Evolutionary conservation across 1,140 invertebrate species (phyloP).

Genomic region (Trinorchestia longiramus): DNA sequence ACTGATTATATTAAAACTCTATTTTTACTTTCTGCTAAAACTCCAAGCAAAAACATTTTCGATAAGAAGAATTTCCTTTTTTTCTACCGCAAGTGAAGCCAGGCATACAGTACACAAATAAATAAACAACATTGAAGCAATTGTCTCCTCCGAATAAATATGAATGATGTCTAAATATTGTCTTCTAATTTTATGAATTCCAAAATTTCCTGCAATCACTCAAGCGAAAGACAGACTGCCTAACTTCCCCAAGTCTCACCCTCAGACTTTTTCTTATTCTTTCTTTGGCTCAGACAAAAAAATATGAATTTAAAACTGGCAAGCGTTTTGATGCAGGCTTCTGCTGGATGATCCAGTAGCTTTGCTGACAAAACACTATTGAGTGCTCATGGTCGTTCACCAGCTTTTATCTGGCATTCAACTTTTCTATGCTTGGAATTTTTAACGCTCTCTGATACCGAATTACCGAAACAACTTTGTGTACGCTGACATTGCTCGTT

Average conservation of each 20-base stretch:
- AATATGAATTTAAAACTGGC: not conserved
- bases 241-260: not conserved
- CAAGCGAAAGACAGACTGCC: not conserved
- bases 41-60: not conserved
- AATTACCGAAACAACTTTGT: not conserved
- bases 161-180: not conserved
- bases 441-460: not conserved
- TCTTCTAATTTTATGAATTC: not conserved
- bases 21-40: no score
- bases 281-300: not conserved
- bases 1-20: no score
- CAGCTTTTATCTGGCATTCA: not conserved
- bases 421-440: not conserved
- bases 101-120: not conserved
- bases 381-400: not conserved
- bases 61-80: not conserved
- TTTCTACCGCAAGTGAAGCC: not conserved
- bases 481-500: not conserved
- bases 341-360: constrained; percentile 38
- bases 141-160: not conserved
- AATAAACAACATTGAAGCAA: not conserved
- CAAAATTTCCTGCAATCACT: not conserved
- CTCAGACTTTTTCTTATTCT: not conserved
- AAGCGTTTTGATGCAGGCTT: constrained; percentile 30
- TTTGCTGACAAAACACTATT: constrained; percentile 39